A percentile compares a stretch with the other conserved stretches of the same genome.
Evolutionary conservation across 2,113 vertebrate species (phyloP).

Genomic region (Psephotus haematonotus): DNA sequence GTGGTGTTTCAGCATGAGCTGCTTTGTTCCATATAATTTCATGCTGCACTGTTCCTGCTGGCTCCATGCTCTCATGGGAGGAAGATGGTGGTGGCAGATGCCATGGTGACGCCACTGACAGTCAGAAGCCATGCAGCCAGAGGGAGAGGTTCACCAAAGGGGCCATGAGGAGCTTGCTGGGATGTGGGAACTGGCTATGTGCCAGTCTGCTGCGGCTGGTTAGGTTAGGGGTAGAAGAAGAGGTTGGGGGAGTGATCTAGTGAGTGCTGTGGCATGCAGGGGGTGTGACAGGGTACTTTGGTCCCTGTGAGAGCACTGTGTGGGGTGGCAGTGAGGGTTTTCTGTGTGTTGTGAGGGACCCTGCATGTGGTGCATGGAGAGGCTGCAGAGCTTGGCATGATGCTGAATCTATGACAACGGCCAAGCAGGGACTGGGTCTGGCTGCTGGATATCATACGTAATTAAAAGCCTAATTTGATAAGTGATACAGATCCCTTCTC

Average conservation of each 20-base stretch:
- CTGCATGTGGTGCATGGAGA: no score
- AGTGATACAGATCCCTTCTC: fast-evolving
- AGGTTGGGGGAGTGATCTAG: fast-evolving
- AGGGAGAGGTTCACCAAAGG: neutral
- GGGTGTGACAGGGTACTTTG: fast-evolving
- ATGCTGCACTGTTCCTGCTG: fast-evolving
- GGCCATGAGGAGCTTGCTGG: neutral
- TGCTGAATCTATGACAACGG: neutral
- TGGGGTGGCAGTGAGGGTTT: neutral
- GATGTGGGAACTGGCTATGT: fast-evolving
- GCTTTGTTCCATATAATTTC: neutral
- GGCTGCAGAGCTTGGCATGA: no score
- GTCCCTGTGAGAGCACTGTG: neutral
- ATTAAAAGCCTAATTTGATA: neutral
- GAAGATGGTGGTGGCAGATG: fast-evolving
- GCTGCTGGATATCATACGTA: neutral
- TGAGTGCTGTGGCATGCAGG: neutral
- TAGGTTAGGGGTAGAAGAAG: neutral
- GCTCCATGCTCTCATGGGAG: neutral
- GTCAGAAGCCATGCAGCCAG: neutral
- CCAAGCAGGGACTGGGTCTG: neutral
- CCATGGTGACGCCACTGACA: neutral
- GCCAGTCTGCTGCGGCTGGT: neutral
- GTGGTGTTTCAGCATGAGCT: neutral
- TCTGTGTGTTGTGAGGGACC: neutral